Percentiles rank a stretch among this genome's conserved stretches.
These are phyloP conservation scores for Myripristis jacobus DNA, from an alignment of 2,797 vertebrate genomes.

Conservation along the genomic window DNA sequence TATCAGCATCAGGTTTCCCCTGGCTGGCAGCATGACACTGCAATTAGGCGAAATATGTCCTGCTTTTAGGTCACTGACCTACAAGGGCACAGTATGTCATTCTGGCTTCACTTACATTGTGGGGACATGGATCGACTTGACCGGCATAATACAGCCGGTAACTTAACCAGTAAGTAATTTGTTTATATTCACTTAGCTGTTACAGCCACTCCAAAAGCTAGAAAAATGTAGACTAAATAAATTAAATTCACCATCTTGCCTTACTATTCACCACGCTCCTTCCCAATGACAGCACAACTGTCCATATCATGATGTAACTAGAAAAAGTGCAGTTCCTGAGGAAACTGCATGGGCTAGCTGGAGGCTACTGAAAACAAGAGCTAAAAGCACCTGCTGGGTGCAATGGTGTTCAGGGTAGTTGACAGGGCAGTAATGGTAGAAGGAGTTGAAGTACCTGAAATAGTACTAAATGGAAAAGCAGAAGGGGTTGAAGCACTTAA, in stretches of 20 bases:
- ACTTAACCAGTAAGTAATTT: not conserved
- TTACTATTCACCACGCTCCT: too few species aligned
- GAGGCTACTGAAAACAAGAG: too few species aligned
- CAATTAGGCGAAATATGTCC: slow-evolving; percentile 51
- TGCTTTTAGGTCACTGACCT: slow-evolving; percentile 41
- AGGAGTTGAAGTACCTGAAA: too few species aligned
- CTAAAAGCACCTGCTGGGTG: too few species aligned
- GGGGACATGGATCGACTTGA: slow-evolving; percentile 2
- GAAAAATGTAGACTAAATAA: not conserved
- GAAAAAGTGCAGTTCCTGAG: too few species aligned
- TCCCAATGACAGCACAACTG: too few species aligned
- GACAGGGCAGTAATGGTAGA: too few species aligned
- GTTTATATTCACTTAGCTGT: not conserved
- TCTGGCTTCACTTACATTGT: slow-evolving; percentile 14
- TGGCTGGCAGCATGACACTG: slow-evolving; percentile 42
- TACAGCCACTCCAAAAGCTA: not conserved
- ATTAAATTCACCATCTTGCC: not conserved
- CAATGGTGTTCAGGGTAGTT: too few species aligned
- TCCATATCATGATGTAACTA: too few species aligned
- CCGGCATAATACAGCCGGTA: not conserved
- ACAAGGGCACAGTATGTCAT: slow-evolving; percentile 27
- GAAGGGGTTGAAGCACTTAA: too few species aligned
- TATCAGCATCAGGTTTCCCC: slow-evolving; percentile 49
- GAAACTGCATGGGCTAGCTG: too few species aligned
- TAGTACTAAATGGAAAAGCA: too few species aligned